Evolutionary conservation across 2,888 invertebrate genomes (phyloP).

Genomic region (Lamproptera curius): DNA sequence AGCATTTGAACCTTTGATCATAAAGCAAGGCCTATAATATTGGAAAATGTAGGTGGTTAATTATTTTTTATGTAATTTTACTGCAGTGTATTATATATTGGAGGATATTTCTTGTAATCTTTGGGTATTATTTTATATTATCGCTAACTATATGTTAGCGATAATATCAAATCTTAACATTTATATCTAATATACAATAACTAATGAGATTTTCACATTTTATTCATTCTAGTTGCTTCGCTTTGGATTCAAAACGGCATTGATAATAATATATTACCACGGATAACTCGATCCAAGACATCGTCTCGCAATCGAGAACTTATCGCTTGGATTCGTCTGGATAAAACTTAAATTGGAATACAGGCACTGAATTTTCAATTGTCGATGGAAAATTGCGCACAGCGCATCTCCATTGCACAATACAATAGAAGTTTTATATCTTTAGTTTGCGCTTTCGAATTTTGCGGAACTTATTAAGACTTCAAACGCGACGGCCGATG

Average conservation of each 20-base stretch:
- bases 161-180: too few species aligned
- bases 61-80: too few species aligned
- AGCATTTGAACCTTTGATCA: too few species aligned
- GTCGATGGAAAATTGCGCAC: neutral
- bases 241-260: neutral
- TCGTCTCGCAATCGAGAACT: neutral
- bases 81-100: too few species aligned
- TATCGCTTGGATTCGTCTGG: neutral
- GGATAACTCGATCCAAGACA: neutral
- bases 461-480: neutral
- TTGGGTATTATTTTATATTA: too few species aligned
- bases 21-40: too few species aligned
- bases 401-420: neutral
- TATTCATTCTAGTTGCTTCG: too few species aligned
- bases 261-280: neutral
- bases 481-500: neutral
- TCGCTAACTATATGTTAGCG: too few species aligned
- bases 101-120: too few species aligned
- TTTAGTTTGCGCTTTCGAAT: neutral
- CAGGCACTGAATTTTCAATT: neutral
- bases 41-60: too few species aligned
- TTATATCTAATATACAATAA: too few species aligned
- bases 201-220: too few species aligned
- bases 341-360: slow-evolving; percentile 7
- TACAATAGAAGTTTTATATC: neutral